These are phyloP conservation scores for Ochotona curzoniae DNA, from an alignment of 2,113 vertebrate species.

Conservation along the genomic window DNA sequence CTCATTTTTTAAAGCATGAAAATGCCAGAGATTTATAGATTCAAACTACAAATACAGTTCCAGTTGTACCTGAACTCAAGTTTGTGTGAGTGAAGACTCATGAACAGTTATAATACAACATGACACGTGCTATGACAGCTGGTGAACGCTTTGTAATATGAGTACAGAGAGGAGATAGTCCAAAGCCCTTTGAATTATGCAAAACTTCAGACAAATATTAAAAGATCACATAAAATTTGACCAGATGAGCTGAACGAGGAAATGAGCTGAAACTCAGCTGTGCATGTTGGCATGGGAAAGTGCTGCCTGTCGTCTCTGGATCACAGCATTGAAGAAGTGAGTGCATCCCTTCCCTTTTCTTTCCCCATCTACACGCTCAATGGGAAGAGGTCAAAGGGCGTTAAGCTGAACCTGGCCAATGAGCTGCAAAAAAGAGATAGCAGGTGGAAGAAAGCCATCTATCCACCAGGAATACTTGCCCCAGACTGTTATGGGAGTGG, in stretches of 20 bases:
- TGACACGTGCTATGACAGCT: background rate
- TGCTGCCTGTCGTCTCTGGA: background rate
- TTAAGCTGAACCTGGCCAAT: background rate
- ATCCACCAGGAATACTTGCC: background rate
- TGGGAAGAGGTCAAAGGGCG: background rate
- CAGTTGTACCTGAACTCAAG: background rate
- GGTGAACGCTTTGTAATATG: background rate
- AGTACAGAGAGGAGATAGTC: background rate
- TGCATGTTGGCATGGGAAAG: background rate
- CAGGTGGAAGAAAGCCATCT: background rate
- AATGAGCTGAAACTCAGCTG: background rate
- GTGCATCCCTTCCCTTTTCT: background rate
- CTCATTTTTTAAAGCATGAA: background rate
- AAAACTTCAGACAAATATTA: background rate
- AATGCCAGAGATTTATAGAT: slow-evolving; percentile 7
- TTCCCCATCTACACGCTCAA: background rate
- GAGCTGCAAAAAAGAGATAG: background rate
- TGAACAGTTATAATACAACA: background rate
- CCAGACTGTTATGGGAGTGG: background rate
- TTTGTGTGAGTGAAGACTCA: slow-evolving; percentile 6
- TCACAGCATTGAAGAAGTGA: background rate
- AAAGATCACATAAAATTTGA: background rate
- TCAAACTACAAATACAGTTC: background rate
- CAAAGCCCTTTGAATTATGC: background rate
- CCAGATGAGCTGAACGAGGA: background rate